These are phyloP conservation scores for Mylabris phalerata DNA, from an alignment of 1,140 invertebrate genomes.

Conservation along the genomic window DNA sequence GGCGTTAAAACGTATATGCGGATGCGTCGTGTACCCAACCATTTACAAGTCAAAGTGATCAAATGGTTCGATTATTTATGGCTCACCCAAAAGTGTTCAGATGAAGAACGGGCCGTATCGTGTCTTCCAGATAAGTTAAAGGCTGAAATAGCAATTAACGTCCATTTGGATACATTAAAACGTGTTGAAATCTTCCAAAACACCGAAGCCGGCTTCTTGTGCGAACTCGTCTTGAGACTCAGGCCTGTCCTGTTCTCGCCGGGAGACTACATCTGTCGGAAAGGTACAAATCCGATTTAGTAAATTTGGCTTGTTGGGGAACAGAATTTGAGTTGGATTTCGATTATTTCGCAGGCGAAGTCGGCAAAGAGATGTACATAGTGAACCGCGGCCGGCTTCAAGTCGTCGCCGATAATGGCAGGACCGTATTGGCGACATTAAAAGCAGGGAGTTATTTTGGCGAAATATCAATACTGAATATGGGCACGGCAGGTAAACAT, in stretches of 20 bases:
- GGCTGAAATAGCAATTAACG: constrained; percentile 98
- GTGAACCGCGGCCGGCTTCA: constrained; percentile 93
- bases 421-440: constrained; percentile 92
- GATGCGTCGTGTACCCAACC: constrained; percentile 88
- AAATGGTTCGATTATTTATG: constrained; percentile 99
- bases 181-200: constrained; percentile 99
- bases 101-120: constrained; percentile 92
- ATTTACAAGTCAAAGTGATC: constrained; percentile 96
- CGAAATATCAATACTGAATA: constrained; percentile 99
- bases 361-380: constrained; percentile 99
- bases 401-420: constrained; percentile 95
- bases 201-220: constrained; percentile 96
- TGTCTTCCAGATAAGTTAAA: constrained; percentile 96
- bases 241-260: constrained; percentile 95
- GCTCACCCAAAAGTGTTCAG: constrained; percentile 96
- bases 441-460: constrained; percentile 98
- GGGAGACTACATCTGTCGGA: constrained; percentile 97
- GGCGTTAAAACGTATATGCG: constrained; percentile 98
- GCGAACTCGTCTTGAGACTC: constrained; percentile 89
- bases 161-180: constrained; percentile 95
- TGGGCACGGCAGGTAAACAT: constrained; percentile 97
- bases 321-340: background rate
- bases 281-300: constrained; percentile 60
- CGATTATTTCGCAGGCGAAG: constrained; percentile 73
- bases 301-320: background rate